phyloP scores from a whole-genome alignment of 2,113 vertebrate species.

The Cygnus atratus region DNA sequence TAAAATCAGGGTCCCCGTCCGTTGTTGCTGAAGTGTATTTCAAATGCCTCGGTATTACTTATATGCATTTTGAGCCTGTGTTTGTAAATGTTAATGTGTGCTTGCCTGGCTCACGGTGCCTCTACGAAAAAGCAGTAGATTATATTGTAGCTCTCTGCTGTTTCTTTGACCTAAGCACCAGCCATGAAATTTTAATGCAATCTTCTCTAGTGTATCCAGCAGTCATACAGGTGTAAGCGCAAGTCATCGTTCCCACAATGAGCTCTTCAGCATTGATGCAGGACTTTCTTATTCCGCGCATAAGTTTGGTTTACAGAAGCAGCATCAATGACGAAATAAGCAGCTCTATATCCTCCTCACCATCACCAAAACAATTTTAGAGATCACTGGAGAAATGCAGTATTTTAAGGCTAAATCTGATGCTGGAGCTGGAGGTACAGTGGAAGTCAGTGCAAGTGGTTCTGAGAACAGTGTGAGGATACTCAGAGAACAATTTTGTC shows the following conservation, averaged over 20 bases:
- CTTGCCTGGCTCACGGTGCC: neutral
- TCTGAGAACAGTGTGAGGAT: neutral
- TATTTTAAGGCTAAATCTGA: neutral
- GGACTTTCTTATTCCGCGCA: neutral
- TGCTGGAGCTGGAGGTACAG: neutral
- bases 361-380: neutral
- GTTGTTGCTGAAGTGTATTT: constrained; percentile 1
- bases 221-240: neutral
- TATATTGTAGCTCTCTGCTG: neutral
- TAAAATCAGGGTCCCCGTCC: constrained; percentile 13
- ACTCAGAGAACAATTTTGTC: neutral
- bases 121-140: neutral
- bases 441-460: neutral
- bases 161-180: constrained; percentile 32
- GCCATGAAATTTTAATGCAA: constrained; percentile 23
- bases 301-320: neutral
- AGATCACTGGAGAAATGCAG: neutral
- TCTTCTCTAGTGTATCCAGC: neutral
- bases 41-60: neutral
- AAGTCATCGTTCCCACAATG: neutral
- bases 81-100: constrained; percentile 37
- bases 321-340: neutral
- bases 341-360: neutral
- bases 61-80: neutral
- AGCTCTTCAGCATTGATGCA: neutral